Evolutionary conservation across 1,140 invertebrate genomes (phyloP).

Genomic region (Maconellicoccus hirsutus): DNA sequence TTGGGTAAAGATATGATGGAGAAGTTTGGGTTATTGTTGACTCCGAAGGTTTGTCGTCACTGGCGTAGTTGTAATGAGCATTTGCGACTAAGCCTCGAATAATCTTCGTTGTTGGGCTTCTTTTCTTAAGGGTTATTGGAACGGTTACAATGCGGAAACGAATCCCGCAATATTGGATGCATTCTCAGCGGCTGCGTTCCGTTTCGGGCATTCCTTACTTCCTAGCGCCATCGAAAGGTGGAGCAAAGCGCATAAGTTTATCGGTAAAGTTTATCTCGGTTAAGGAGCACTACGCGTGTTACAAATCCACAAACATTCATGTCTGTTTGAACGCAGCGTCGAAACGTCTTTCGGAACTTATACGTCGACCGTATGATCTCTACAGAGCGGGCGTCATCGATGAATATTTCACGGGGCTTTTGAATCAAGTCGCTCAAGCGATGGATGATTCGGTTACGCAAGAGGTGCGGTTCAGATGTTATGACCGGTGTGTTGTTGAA

Average conservation of each 20-base stretch:
- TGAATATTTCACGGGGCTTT: slow-evolving; percentile 82
- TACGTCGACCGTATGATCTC: slow-evolving; percentile 77
- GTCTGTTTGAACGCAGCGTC: slow-evolving; percentile 49
- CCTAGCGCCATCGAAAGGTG: slow-evolving; percentile 80
- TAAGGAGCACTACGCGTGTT: no score
- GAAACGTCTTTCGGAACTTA: slow-evolving; percentile 74
- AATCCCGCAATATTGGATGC: slow-evolving; percentile 77
- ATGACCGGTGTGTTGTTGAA: neutral
- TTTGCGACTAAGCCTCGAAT: no score
- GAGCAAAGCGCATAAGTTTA: slow-evolving; percentile 88
- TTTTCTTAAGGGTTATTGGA: slow-evolving; percentile 63
- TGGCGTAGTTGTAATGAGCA: no score
- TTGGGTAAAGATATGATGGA: slow-evolving; percentile 87
- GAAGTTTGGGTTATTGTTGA: slow-evolving; percentile 71
- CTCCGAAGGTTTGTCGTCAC: no score
- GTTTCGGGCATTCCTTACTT: slow-evolving; percentile 79
- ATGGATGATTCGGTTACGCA: slow-evolving; percentile 90
- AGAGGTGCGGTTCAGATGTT: slow-evolving; percentile 43
- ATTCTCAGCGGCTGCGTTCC: slow-evolving; percentile 77
- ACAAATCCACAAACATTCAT: no score
- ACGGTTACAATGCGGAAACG: slow-evolving; percentile 70
- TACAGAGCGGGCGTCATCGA: slow-evolving; percentile 82
- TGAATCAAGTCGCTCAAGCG: slow-evolving; percentile 88
- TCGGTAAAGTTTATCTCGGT: slow-evolving; percentile 43
- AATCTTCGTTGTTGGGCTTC: slow-evolving; percentile 23